Conservation (phyloP, 2,113 vertebrate genomes). For the Proterorhinus semilunaris region DNA sequence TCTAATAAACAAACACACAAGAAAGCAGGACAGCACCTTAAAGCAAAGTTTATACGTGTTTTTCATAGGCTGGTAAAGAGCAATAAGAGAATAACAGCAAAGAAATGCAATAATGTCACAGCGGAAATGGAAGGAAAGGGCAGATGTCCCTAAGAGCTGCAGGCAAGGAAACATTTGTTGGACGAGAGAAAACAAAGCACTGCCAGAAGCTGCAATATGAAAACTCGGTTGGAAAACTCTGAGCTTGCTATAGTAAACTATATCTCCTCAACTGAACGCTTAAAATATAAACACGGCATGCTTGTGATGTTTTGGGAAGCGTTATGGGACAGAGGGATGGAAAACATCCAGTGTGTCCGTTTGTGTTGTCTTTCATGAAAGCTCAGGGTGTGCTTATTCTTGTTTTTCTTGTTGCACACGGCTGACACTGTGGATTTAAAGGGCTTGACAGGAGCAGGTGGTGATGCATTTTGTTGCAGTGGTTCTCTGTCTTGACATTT, state of each 20-base stretch:
- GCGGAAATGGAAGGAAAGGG: conserved; percentile 1
- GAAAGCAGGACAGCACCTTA: not conserved
- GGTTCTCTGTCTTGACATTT: not conserved
- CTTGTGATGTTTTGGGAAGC: not conserved
- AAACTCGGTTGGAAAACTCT: conserved; percentile 45
- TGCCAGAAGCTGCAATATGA: conserved; percentile 35
- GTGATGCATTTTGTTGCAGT: not conserved
- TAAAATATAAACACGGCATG: not conserved
- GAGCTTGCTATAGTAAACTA: conserved; percentile 40
- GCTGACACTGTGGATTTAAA: not conserved
- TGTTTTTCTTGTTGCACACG: not conserved
- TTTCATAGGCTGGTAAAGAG: conserved; percentile 4
- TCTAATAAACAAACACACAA: not conserved
- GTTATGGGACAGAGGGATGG: conserved; percentile 5
- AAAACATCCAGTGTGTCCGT: not conserved
- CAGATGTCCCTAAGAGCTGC: conserved; percentile 55
- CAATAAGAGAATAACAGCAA: not conserved
- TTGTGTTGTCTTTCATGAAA: not conserved
- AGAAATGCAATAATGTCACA: not conserved
- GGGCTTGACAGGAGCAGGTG: not conserved
- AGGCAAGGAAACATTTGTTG: conserved; percentile 44
- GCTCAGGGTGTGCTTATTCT: not conserved
- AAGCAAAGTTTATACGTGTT: not conserved
- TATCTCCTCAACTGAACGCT: conserved; percentile 25
- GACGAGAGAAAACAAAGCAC: conserved; percentile 41